Conservation (phyloP, 2,797 vertebrate genomes). For the Melopsittacus undulatus region DNA sequence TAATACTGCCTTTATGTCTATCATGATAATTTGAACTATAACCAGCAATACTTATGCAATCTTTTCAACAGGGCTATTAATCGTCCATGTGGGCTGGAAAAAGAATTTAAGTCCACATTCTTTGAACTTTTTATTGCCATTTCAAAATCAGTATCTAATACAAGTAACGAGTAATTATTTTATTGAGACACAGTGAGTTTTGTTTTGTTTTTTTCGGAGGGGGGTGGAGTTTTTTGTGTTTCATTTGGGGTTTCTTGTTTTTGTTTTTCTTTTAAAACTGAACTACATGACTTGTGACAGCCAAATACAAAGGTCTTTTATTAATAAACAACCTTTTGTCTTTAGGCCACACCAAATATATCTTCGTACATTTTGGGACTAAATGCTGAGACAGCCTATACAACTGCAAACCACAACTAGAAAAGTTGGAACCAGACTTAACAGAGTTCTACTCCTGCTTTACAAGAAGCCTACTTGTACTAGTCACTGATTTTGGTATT, state of each 20-base stretch:
- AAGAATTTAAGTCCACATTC: conserved; percentile 47
- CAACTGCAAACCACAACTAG: neutral
- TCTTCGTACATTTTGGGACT: neutral
- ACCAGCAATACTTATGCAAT: neutral
- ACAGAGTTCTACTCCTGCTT: neutral
- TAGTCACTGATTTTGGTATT: neutral
- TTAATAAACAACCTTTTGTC: neutral
- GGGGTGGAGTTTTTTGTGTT: neutral
- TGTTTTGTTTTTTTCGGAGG: neutral
- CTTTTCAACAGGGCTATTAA: neutral
- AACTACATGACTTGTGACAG: neutral
- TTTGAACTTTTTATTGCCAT: conserved; percentile 35
- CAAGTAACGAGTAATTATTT: neutral
- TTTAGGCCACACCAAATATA: neutral
- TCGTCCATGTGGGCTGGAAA: neutral
- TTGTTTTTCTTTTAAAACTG: neutral
- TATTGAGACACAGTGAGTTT: neutral
- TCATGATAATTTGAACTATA: conserved; percentile 34
- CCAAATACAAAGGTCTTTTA: neutral
- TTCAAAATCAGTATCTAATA: conserved; percentile 33
- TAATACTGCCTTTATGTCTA: neutral
- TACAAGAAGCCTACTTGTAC: neutral
- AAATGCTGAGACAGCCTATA: neutral
- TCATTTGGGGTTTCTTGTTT: neutral
- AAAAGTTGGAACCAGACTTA: neutral